A percentile compares a stretch with the other conserved stretches of the same genome.
phyloP scores from a whole-genome alignment of 2,797 vertebrate genomes.

The Coregonus sp. region DNA sequence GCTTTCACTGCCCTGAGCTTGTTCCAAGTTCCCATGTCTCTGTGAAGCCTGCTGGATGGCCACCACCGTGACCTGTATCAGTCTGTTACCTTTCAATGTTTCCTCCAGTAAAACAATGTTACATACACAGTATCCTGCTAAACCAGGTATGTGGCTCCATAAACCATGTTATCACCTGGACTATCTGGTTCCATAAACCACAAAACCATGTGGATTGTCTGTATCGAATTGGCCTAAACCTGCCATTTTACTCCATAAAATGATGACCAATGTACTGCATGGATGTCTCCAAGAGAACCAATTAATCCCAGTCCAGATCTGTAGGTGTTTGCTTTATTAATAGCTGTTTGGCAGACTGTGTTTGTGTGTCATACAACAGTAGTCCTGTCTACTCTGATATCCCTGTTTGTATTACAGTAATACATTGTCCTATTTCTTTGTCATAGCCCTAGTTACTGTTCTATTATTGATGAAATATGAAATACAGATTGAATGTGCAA shows the following conservation, averaged over 20 bases:
- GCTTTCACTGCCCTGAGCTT: not conserved
- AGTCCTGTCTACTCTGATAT: slow-evolving; percentile 2
- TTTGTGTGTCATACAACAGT: too few relatives aligned
- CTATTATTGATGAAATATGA: slow-evolving; percentile 59
- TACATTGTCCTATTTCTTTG: slow-evolving; percentile 25
- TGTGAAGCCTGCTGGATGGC: not conserved
- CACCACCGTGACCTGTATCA: not conserved
- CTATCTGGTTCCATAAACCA: not conserved
- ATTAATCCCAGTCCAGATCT: slow-evolving; percentile 26
- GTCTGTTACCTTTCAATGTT: not conserved
- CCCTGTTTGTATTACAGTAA: slow-evolving; percentile 40
- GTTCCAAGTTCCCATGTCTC: not conserved
- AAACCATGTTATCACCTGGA: not conserved
- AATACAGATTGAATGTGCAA: slow-evolving; percentile 71
- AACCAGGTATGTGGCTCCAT: not conserved
- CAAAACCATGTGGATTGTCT: not conserved
- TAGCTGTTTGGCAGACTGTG: not conserved
- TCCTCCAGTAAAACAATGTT: not conserved
- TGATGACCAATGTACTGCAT: slow-evolving; percentile 41
- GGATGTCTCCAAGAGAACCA: slow-evolving; percentile 60
- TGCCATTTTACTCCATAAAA: slow-evolving; percentile 38
- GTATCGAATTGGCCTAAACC: slow-evolving; percentile 31
- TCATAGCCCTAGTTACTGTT: slow-evolving; percentile 48
- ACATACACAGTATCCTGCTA: not conserved
- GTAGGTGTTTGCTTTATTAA: slow-evolving; percentile 14